These are phyloP conservation scores for Thermophis baileyi DNA, from an alignment of 2,113 vertebrate species.

Conservation along the genomic window DNA sequence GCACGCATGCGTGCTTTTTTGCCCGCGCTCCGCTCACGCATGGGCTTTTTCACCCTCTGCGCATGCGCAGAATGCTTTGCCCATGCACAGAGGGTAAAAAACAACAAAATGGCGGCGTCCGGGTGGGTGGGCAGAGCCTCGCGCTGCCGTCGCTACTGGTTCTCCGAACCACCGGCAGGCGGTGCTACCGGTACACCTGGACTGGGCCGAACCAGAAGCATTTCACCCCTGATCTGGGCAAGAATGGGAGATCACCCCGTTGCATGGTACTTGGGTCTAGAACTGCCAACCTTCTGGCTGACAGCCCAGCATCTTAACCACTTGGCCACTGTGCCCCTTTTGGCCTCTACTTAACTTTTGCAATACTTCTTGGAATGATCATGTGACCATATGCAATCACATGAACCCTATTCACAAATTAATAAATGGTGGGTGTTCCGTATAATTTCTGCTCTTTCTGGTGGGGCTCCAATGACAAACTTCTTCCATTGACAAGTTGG, in stretches of 20 bases:
- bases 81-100: no score
- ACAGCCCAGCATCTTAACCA: neutral
- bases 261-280: neutral
- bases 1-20: no score
- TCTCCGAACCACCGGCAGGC: no score
- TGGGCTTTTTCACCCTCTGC: no score
- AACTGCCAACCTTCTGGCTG: neutral
- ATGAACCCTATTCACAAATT: neutral
- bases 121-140: no score
- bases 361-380: neutral
- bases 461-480: neutral
- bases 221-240: no score
- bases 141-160: no score
- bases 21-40: no score
- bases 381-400: neutral
- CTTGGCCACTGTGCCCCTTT: neutral
- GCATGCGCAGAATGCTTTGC: no score
- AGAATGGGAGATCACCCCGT: neutral
- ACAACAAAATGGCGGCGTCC: no score
- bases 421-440: neutral
- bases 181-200: no score
- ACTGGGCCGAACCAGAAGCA: no score
- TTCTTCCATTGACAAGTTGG: neutral
- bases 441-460: neutral
- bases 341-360: neutral